A percentile compares a stretch with the other conserved stretches of the same genome.
phyloP scores from a whole-genome alignment of 1,140 invertebrate genomes.

The Brachionus rubens region DNA sequence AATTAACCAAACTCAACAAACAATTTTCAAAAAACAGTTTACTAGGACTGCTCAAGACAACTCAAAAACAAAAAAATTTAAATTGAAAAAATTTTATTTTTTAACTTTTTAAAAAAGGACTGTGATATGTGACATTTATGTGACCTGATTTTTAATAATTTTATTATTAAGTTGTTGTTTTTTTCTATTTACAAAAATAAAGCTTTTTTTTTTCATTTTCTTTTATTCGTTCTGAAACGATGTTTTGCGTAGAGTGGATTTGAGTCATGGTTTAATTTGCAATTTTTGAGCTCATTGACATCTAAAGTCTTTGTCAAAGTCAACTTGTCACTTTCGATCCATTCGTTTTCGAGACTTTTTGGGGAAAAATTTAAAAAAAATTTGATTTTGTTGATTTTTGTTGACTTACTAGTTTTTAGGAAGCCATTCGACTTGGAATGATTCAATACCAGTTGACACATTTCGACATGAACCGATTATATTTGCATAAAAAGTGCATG shows the following conservation, averaged over 20 bases:
- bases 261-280: neutral
- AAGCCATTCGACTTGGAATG: slow-evolving; percentile 27
- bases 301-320: neutral
- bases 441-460: neutral
- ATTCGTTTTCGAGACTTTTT: neutral
- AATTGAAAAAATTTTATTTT: too few species aligned
- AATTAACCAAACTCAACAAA: neutral
- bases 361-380: neutral
- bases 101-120: too few species aligned
- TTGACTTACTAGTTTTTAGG: slow-evolving; percentile 15
- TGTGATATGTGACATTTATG: too few species aligned
- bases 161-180: too few species aligned
- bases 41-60: slow-evolving; percentile 25
- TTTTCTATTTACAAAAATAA: too few species aligned
- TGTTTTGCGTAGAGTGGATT: slow-evolving; percentile 25
- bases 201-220: neutral
- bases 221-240: slow-evolving; percentile 22
- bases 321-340: neutral
- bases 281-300: neutral
- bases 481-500: slow-evolving; percentile 18
- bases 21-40: neutral
- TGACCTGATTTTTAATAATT: too few species aligned
- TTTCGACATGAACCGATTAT: slow-evolving; percentile 7
- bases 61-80: too few species aligned
- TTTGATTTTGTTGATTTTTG: neutral